Evolutionary conservation across 2,888 invertebrate genomes (phyloP), one percentile per base, ranked within the genome.

Genomic region (Plagodis dolabraria): DNA sequence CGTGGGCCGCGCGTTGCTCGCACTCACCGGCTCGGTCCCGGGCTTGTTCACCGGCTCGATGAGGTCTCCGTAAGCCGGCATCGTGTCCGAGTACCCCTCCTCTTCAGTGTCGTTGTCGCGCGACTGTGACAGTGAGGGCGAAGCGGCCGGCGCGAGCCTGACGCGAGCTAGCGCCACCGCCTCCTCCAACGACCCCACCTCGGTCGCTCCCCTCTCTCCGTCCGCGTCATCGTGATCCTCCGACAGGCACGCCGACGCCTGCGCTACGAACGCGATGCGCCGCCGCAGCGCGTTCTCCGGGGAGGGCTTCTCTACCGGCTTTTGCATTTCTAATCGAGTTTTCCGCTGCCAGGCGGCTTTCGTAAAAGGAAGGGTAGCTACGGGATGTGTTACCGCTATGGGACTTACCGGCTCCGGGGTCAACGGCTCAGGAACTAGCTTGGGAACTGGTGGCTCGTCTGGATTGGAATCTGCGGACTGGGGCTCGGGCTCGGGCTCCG

Each of bases 21-120:
- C 81, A 86, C 87, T 86, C 85, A 86, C 87, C 87, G 86, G 77
- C 74, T 77, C 80, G 77, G 71, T 80, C 74, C 80, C 78, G 70
- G 79, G 75, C 76, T 79, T 75, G 79, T 71, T 70, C 68, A 85
- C 81, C 72, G 90, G 85, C 81, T 87, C 91, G 85, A 93, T 85
- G 75, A 93, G 91, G 83, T 93, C 93, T 77, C 93, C 93, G 86
- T 92, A 93, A 43, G 93, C 89, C 70, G 93, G 92, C 93, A 93
- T 93, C 67, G 86, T 79, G 82, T 88, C 89, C 71, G 86, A 69
- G 82, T 80, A 85, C 76, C 87, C 89, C 87, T 89, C 89, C 84
- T 91, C 89, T 75, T 89, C 90, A 64, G 89, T 84, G 80, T 89
- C 88, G 81, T 73, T 75, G 83, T 83, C 87, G 80, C 79, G 85